Evolutionary conservation across 2,888 invertebrate genomes (phyloP), one percentile per base, ranked within the genome.

Genomic region (Drosophila mimetica): DNA sequence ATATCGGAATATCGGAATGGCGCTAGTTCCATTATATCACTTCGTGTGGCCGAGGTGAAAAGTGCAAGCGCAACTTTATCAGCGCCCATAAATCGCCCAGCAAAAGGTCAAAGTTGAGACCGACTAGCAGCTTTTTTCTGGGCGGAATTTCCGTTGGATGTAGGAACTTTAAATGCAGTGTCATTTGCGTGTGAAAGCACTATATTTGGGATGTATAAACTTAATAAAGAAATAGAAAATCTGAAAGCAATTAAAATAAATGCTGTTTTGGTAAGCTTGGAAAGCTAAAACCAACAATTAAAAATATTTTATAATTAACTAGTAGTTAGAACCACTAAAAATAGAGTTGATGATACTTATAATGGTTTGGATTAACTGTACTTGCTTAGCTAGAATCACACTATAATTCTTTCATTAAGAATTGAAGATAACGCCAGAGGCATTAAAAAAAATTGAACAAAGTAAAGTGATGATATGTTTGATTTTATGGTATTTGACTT

Each of bases 101-200:
- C 47, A 36, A 73, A 77, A 85, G 83, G 79, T 82, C 79, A 85
- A 79, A 71, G 73, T 76, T 66, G 37, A 63, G 42, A 34, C 16
- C n/a, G 42, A 20, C 30, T 18, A 50, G 7, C 32, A 18, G 47
- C 16, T 2, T 41, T 32, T 48, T 60, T n/a, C 16, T 7, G 9
- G 13, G 34, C 14, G 32, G 30, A 30, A 28, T n/a, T 46, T 20
- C 28, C 42, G 25, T 32, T n/a, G 22, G 6, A n/a, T 30, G 18
- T 9, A 22, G 18, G 13, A 34, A 41, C 61, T 63, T 61, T 48
- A 61, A 61, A 61, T 41, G 60, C 6, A n/a, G 6, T 34, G 41
- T 34, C 11, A 42, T 34, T 25, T 8, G 1, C 4, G 3, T 46
- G 30, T 6, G 13, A 20, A 13, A 20, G 13, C 20, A 13, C 5